Evolutionary conservation across 2,797 vertebrate genomes (phyloP), one percentile per base, ranked within the genome.

Genomic region (Heterohyrax brucei): DNA sequence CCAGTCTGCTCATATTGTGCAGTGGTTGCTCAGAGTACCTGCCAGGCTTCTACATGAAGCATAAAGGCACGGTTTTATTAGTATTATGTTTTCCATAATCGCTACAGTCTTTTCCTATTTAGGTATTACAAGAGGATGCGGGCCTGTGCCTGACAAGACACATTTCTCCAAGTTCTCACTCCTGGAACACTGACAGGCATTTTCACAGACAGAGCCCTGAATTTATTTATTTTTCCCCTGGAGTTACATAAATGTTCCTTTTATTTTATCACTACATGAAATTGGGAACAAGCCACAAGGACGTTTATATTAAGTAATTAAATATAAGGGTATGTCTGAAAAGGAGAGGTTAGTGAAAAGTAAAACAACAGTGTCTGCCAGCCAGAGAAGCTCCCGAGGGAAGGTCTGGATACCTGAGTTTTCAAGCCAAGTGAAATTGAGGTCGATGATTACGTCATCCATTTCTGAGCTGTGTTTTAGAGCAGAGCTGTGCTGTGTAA

Each of bases 101-200:
- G 78, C 28, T 56, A 73, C 6, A 68, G 64, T 94, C 87, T 95
- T 93, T 96, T 75, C 89, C 86, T 94, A 85, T 96, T 92, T 94
- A 77, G 85, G 46, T 88, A 97, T 97, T 97, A 96, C 81, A 97
- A 59, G 96, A 96, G 80, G 97, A 97, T 97, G 95, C 93, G 96
- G 96, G 28, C 56, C 87, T 48, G 0, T 86, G 95, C 94, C 92
- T 98, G 96, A 97, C 97, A 98, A 97, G 80, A 96, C 86, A 97
- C 95, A 83, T 84, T 97, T 97, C 98, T 97, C 95, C 96, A 96
- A 96, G 92, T 95, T 97, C 96, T 98, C 93, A 98, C 98, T 98
- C 97, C 96, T 97, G 93, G 28, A 96, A 98, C 97, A 97, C 89
- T 95, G 97, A 97, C 96, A 98, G 96, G 96, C 96, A 96, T 98